Evolutionary conservation across 2,888 invertebrate species (phyloP), one percentile per base, ranked within the genome.

Genomic region (Willowsia nigromaculata): DNA sequence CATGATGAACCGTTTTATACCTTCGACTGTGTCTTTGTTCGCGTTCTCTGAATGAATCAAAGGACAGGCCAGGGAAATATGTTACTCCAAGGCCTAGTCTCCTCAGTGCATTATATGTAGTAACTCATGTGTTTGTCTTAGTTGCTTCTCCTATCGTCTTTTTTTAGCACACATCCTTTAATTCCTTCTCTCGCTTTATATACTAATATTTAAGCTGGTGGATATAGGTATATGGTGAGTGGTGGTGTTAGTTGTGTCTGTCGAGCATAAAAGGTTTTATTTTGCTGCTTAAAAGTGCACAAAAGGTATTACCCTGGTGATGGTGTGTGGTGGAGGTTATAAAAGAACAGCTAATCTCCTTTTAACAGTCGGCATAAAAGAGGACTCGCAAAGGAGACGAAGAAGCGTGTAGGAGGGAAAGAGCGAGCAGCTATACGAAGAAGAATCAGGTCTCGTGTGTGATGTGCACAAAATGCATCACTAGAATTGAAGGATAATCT

Each of bases 401-500:
- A 62, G 68, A 22, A 18, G 68, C 40, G 18, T 65, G 37, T 65
- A 37, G 65, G 33, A 65, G 37, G n/a, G 62, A 18, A n/a, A 30
- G 30, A 71, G 40, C 71, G 43, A 71, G n/a, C 43, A 71, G 25
- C n/a, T n/a, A n/a, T n/a, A n/a, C n/a, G n/a, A n/a, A n/a, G 71
- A 71, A 43, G 78, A 68, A 71, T 53, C 68, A 37, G 71, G 71
- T 30, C 82, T 27, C 18, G 13, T 82, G 62, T 65, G 40, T 40
- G 25, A 59, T 84, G 71, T 88, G 74, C 50, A 74, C 40, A 86
- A 88, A 83, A 78, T 88, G 88, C 88, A 88, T 84, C 84, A 88
- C 68, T 56, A 40, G 88, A 84, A 74, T 88, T 83, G 82, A 86
- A 84, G 82, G 88, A 88, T 88, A 88, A 88, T 88, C 88, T 88